Percentiles rank a stretch among this genome's conserved stretches.
Conservation (phyloP, 2,797 vertebrate species). For the Champsocephalus gunnari region DNA sequence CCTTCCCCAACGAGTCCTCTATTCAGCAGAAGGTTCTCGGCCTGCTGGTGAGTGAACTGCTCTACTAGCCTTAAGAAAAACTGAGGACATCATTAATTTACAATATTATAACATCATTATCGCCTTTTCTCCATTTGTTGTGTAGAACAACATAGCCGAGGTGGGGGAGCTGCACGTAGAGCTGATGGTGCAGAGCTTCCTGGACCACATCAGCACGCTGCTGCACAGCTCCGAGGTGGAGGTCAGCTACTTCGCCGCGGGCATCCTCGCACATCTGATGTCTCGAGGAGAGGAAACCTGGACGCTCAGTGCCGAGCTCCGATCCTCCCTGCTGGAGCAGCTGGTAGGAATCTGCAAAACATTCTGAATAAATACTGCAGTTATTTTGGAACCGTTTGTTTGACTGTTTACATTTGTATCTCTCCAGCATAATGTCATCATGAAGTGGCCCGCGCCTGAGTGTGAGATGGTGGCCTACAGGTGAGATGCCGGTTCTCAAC, state of each 20-base stretch:
- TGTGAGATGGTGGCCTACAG: constrained; percentile 99
- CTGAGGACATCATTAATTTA: neutral
- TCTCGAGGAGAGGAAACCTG: constrained; percentile 94
- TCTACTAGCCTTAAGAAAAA: neutral
- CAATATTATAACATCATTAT: neutral
- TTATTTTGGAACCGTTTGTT: neutral
- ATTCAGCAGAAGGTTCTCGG: constrained; percentile 99
- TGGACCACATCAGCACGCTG: constrained; percentile 95
- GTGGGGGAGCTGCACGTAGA: constrained; percentile 95
- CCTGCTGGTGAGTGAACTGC: constrained; percentile 90
- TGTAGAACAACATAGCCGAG: constrained; percentile 98
- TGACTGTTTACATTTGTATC: constrained; percentile 31
- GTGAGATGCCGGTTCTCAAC: constrained; percentile 77
- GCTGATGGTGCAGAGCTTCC: constrained; percentile 96
- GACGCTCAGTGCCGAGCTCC: constrained; percentile 89
- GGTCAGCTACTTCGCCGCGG: constrained; percentile 98
- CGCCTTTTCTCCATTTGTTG: neutral
- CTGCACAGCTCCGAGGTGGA: constrained; percentile 97
- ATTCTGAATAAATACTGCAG: neutral
- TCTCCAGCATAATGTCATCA: constrained; percentile 93
- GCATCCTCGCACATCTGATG: constrained; percentile 97
- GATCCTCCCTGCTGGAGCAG: constrained; percentile 91
- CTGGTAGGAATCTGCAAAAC: constrained; percentile 83
- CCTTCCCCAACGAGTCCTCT: constrained; percentile 97
- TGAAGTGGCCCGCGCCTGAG: constrained; percentile 97